Conservation (phyloP, 2,888 invertebrate species). For the Limnephilus marmoratus region DNA sequence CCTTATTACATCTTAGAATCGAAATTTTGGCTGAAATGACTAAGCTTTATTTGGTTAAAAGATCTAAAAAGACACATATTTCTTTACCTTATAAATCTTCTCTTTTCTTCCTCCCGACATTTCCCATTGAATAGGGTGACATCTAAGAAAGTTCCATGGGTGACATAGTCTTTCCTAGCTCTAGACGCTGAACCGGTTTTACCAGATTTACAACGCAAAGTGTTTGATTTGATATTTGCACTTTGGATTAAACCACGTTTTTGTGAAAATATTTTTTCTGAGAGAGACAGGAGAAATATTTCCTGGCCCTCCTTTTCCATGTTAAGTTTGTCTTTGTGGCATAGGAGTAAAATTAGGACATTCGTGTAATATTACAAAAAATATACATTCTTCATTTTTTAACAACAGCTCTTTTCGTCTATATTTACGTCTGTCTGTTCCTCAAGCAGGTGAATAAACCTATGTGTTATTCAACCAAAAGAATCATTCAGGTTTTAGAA, state of each 20-base stretch:
- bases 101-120: neutral
- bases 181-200: neutral
- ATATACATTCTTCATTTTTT: neutral
- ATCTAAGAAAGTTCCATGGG: too few species aligned
- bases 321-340: neutral
- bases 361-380: neutral
- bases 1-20: neutral
- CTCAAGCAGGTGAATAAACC: neutral
- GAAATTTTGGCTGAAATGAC: neutral
- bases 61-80: too few species aligned
- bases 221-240: neutral
- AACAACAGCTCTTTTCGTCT: neutral
- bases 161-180: neutral
- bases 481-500: slow-evolving; percentile 13
- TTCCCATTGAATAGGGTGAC: neutral
- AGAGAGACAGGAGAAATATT: neutral
- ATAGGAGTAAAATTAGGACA: neutral
- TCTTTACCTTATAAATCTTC: too few species aligned
- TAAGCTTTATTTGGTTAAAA: neutral
- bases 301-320: neutral
- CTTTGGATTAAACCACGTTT: neutral
- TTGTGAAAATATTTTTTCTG: neutral
- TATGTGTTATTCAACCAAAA: neutral
- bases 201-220: neutral
- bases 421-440: neutral